Percentiles rank a stretch among this genome's conserved stretches.
These are phyloP conservation scores for Ceraclea dissimilis DNA, from an alignment of 2,888 invertebrate genomes.

Conservation along the genomic window DNA sequence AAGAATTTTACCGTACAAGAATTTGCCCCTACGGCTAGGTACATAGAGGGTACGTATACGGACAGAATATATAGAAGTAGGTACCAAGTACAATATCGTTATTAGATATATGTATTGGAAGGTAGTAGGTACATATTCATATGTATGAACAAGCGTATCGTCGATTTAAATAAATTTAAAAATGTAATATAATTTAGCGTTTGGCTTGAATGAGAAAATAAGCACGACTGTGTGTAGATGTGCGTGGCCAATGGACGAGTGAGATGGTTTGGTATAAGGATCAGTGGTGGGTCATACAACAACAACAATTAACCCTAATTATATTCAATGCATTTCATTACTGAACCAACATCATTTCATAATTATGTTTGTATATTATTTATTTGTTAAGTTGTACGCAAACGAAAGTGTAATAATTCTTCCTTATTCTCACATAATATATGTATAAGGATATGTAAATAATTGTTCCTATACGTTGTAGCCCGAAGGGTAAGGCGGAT, in stretches of 20 bases:
- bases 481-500: too few relatives aligned
- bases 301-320: background rate
- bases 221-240: slow-evolving; percentile 10
- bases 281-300: background rate
- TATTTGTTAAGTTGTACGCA: too few relatives aligned
- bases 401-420: too few relatives aligned
- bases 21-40: background rate
- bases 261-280: background rate
- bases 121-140: background rate
- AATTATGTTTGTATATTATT: too few relatives aligned
- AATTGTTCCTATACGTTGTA: too few relatives aligned
- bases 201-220: slow-evolving; percentile 6
- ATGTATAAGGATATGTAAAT: too few relatives aligned
- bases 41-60: background rate
- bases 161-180: slow-evolving; percentile 18
- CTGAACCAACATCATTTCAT: too few relatives aligned
- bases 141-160: slow-evolving; percentile 3
- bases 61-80: background rate
- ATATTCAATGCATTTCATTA: too few relatives aligned
- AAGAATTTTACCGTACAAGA: slow-evolving; percentile 2
- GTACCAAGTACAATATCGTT: background rate
- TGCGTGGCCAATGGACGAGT: slow-evolving; percentile 1
- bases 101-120: background rate
- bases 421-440: too few relatives aligned
- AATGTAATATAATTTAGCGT: slow-evolving; percentile 17